Conservation (phyloP, 2,888 invertebrate genomes). For the Microctonus brassicae region DNA sequence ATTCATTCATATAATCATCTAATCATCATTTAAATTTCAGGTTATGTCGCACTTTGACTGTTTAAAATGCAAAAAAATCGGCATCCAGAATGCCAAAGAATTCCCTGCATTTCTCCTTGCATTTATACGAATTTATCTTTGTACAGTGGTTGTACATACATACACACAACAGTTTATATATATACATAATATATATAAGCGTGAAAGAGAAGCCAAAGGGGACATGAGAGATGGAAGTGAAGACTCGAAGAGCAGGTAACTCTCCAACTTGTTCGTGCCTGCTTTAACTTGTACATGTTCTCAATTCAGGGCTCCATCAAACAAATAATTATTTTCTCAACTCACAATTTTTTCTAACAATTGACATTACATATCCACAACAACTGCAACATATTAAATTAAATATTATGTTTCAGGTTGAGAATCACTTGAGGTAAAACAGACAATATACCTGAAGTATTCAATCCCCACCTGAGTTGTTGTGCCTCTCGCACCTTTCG, state of each 20-base stretch:
- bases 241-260: slow-evolving; percentile 33
- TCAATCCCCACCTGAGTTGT: slow-evolving; percentile 42
- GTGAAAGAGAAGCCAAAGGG: slow-evolving; percentile 5
- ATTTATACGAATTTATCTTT: slow-evolving; percentile 38
- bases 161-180: too few species aligned
- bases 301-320: slow-evolving; percentile 30
- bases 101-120: slow-evolving; percentile 49
- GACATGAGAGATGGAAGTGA: slow-evolving; percentile 12
- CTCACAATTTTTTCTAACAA: not conserved
- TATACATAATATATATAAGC: not conserved
- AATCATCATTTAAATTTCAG: slow-evolving; percentile 6
- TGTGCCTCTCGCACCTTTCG: slow-evolving; percentile 23
- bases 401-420: slow-evolving; percentile 42
- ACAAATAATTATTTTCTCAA: not conserved
- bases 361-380: not conserved
- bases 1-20: not conserved
- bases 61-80: slow-evolving; percentile 12
- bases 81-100: slow-evolving; percentile 45
- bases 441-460: slow-evolving; percentile 49
- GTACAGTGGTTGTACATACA: slow-evolving; percentile 23
- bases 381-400: not conserved
- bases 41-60: not conserved
- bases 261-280: slow-evolving; percentile 12
- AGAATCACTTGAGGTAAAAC: slow-evolving; percentile 52
- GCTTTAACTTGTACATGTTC: slow-evolving; percentile 37